Percentiles rank a stretch among this genome's conserved stretches.
Evolutionary conservation across 2,797 vertebrate genomes (phyloP).

Genomic region (Periophthalmus magnuspinnatus): DNA sequence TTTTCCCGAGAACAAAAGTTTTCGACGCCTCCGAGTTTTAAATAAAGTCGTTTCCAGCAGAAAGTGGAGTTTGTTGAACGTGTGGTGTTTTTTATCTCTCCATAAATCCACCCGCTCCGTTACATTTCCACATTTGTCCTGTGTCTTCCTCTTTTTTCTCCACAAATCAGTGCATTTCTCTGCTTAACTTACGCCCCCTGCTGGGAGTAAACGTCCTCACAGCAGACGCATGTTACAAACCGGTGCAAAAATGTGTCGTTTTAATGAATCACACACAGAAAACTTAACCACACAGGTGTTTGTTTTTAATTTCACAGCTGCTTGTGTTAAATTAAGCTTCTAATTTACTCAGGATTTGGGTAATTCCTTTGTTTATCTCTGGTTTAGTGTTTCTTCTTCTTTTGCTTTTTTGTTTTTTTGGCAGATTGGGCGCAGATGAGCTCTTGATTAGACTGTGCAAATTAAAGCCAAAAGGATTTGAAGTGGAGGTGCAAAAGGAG

Average conservation of each 20-base stretch:
- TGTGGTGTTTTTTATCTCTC: background rate
- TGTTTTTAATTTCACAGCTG: background rate
- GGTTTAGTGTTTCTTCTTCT: background rate
- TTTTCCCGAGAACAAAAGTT: conserved; percentile 14
- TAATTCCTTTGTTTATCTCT: conserved; percentile 2
- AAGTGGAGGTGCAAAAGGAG: too few species aligned
- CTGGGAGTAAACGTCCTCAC: conserved; percentile 21
- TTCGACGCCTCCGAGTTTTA: conserved; percentile 27
- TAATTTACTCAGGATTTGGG: background rate
- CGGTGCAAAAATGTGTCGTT: background rate
- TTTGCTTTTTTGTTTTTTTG: conserved; percentile 9
- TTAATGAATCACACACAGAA: background rate
- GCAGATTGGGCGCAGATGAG: conserved; percentile 23
- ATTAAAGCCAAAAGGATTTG: conserved; percentile 21
- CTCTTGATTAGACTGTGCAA: conserved; percentile 14
- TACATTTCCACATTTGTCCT: conserved; percentile 13
- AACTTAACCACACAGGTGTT: background rate
- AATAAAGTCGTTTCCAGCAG: conserved; percentile 24
- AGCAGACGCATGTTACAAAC: background rate
- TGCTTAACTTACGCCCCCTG: conserved; percentile 55
- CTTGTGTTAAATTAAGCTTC: background rate
- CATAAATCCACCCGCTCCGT: background rate
- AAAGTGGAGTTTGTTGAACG: background rate
- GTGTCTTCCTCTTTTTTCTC: conserved; percentile 14
- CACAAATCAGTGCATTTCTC: conserved; percentile 9